A percentile compares a stretch with the other conserved stretches of the same genome.
Conservation (phyloP, 2,888 invertebrate genomes). For the Odontomyia ornata region DNA sequence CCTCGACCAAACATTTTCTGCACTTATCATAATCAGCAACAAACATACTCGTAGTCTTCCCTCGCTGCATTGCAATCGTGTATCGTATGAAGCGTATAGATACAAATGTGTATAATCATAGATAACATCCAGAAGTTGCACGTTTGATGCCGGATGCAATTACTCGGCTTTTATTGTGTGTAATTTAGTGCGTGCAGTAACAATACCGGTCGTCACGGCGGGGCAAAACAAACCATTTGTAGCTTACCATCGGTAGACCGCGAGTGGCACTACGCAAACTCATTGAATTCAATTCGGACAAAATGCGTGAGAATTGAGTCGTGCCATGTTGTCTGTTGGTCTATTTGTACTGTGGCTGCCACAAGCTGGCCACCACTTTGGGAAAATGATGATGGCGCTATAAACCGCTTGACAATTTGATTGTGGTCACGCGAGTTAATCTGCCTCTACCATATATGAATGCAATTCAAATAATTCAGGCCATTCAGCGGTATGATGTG, state of each 20-base stretch:
- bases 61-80: not conserved
- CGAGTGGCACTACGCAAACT: not conserved
- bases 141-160: slow-evolving; percentile 41
- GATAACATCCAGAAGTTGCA: not conserved
- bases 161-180: slow-evolving; percentile 35
- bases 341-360: too few relatives aligned
- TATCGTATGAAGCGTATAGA: not conserved
- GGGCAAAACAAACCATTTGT: not conserved
- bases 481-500: not conserved
- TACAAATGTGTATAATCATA: too few relatives aligned
- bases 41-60: not conserved
- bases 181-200: slow-evolving; percentile 36
- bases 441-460: not conserved
- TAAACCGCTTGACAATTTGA: slow-evolving; percentile 9
- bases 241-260: not conserved
- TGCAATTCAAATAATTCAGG: too few relatives aligned
- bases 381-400: slow-evolving; percentile 16
- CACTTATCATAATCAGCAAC: not conserved
- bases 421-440: slow-evolving; percentile 32
- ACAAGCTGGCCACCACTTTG: not conserved
- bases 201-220: not conserved
- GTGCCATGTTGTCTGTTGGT: too few relatives aligned
- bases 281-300: slow-evolving; percentile 2
- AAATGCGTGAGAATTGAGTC: slow-evolving; percentile 7
- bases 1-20: not conserved